Base-by-base conservation (phyloP, 2,888 invertebrate genomes). In the Drosophila neonasuta region DNA sequence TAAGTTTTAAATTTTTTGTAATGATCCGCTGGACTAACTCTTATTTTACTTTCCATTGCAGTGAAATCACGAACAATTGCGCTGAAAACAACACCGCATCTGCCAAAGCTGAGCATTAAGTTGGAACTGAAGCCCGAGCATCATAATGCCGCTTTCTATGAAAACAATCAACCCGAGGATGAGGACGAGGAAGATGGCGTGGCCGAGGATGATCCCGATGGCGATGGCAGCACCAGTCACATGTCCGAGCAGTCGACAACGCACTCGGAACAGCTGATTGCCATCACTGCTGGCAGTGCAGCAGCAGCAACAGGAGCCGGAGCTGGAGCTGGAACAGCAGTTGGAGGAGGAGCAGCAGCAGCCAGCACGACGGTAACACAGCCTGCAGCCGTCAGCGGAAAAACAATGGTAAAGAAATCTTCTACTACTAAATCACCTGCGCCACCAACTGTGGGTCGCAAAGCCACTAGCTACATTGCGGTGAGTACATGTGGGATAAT, bases 381-480 rank as follows among this genome's bases (percentile, higher is more conserved):
- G 36, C 56, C 71, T 45, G 30, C 75, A 55, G 24, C 65, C 51
- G 39, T 13, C 39, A n/a, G 36, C 59, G 73, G 52, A 63, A 83
- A 85, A 75, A 72, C 77, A 73, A 85, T 82, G 78, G 86, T 87
- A 87, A 88, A 69, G 87, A 91, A 88, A 91, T 89, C 80, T 88
- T 80, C 80, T 51, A 83, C 83, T 86, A 74, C 83, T 87, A 83
- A 83, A 80, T 90, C 90, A 68, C 89, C 90, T 76, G 91, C 90
- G 63, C 92, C 93, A 71, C 92, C 92, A 66, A 92, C 79, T 77
- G 87, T 91, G 74, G 94, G 93, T 89, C 90, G 93, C 78, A 93
- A 93, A 88, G 93, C 92, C 59, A 93, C 93, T 74, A 93, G 93
- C 58, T 94, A 93, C 84, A 92, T 93, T 86, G 93, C 93, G 90